Evolutionary conservation across 2,888 invertebrate species (phyloP).

Genomic region (Coelopa pilipes): DNA sequence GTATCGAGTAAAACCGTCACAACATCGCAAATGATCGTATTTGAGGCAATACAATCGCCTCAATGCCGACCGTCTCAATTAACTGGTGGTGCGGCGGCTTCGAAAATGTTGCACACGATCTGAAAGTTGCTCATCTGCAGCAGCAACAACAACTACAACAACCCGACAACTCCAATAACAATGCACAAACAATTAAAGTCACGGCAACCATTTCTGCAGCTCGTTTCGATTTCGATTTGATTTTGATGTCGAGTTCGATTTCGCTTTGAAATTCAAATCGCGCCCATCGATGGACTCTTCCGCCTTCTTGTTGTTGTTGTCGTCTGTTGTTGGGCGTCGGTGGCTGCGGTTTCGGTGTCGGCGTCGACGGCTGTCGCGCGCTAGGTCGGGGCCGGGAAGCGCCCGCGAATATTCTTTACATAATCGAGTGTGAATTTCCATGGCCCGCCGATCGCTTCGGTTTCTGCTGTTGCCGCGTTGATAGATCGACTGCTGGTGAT

Average conservation of each 20-base stretch:
- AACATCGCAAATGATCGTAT: too few relatives aligned
- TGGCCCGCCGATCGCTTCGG: not conserved
- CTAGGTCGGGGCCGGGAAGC: slow-evolving; percentile 5
- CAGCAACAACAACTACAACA: too few relatives aligned
- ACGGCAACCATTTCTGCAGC: too few relatives aligned
- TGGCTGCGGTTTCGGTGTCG: too few relatives aligned
- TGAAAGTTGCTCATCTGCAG: not conserved
- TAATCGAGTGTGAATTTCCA: slow-evolving; percentile 11
- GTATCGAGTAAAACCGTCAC: too few relatives aligned
- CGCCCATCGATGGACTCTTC: not conserved
- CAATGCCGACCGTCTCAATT: not conserved
- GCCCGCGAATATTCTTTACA: slow-evolving; percentile 5
- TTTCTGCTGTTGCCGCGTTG: not conserved
- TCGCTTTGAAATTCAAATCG: not conserved
- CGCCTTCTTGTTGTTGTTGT: not conserved
- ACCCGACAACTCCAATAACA: too few relatives aligned
- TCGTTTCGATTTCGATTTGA: not conserved
- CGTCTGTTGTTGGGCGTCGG: too few relatives aligned
- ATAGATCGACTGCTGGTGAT: not conserved
- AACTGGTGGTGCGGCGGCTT: not conserved
- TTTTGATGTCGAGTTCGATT: too few relatives aligned
- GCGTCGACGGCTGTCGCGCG: too few relatives aligned
- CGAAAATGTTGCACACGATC: not conserved
- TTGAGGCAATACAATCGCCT: too few relatives aligned
- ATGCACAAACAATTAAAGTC: too few relatives aligned